Evolutionary conservation across 1,140 invertebrate species (phyloP).

Genomic region (Cherax destructor): DNA sequence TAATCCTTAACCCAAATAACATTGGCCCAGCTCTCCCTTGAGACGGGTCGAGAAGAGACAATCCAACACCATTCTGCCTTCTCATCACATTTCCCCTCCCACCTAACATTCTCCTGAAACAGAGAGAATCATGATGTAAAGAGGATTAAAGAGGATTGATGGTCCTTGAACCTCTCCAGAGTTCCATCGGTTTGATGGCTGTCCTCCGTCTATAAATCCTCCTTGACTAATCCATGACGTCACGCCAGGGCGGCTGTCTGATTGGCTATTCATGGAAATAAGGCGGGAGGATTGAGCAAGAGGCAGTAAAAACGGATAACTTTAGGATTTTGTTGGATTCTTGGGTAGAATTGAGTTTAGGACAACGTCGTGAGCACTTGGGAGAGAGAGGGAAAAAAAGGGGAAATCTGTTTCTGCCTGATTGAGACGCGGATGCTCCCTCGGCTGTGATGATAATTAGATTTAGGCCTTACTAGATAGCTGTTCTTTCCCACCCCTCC

Average conservation of each 20-base stretch:
- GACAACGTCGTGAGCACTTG: neutral
- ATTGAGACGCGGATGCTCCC: neutral
- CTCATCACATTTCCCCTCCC: neutral
- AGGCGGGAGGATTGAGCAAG: neutral
- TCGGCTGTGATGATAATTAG: neutral
- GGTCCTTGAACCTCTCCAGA: neutral
- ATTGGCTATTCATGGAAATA: constrained; percentile 46
- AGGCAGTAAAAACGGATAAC: constrained; percentile 29
- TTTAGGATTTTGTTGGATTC: constrained; percentile 14
- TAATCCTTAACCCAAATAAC: neutral
- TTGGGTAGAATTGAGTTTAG: constrained; percentile 20
- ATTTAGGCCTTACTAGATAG: neutral
- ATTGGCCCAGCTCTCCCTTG: neutral
- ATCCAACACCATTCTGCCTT: neutral
- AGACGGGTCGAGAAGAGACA: too few relatives aligned
- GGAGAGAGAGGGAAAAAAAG: neutral
- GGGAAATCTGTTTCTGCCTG: neutral
- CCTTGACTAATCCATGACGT: constrained; percentile 43
- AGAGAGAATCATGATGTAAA: neutral
- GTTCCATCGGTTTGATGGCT: constrained; percentile 6
- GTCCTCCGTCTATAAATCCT: constrained; percentile 17
- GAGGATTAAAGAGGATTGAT: neutral
- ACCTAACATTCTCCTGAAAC: neutral
- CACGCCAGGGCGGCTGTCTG: constrained; percentile 17
- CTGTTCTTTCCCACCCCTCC: neutral